Conservation (phyloP, 53 echinoderm and acorn worm species). For the Pentamera pediparva region DNA sequence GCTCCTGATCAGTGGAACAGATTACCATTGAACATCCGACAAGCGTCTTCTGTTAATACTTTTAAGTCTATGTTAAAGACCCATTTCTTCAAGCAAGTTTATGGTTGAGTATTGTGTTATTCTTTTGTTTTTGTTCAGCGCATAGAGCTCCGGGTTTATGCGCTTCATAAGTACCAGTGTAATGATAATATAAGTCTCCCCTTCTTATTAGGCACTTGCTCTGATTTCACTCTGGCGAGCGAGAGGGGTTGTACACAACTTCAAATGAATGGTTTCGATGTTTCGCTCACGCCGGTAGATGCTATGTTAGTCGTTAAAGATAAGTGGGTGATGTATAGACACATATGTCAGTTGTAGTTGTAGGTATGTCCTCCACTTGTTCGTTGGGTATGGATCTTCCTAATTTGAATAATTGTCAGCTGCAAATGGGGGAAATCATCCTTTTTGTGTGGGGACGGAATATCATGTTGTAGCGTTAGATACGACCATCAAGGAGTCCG, state of each 20-base stretch:
- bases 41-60: no score
- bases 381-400: neutral
- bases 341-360: neutral
- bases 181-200: constrained; percentile 2
- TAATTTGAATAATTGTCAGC: neutral
- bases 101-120: no score
- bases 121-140: no score
- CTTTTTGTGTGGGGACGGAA: neutral
- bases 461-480: neutral
- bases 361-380: neutral
- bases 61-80: no score
- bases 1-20: no score
- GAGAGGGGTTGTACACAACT: neutral
- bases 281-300: neutral
- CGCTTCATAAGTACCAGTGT: no score
- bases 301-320: neutral
- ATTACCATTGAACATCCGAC: no score
- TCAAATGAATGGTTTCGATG: no score
- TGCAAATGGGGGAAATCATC: neutral
- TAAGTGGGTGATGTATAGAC: neutral
- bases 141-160: no score
- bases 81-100: no score
- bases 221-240: neutral
- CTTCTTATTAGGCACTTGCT: constrained; percentile 2
- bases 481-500: neutral